Percentiles rank a stretch among this genome's conserved stretches.
These are phyloP conservation scores for Epinephelus lanceolatus DNA, from an alignment of 2,113 vertebrate genomes.

Conservation along the genomic window DNA sequence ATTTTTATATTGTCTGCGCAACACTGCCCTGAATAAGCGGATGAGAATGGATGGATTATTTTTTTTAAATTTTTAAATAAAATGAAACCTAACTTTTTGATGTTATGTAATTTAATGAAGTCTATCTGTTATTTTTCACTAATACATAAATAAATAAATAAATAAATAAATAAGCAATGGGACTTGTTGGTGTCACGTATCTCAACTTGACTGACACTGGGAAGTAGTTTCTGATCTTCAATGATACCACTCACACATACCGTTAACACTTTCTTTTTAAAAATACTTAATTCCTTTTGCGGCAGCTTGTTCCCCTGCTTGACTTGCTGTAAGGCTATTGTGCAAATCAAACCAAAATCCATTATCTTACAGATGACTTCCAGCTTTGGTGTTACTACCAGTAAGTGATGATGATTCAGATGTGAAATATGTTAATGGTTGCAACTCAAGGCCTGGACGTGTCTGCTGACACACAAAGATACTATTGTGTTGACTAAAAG, in stretches of 20 bases:
- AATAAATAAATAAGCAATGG: no score
- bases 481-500: constrained; percentile 62
- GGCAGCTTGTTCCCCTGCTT: constrained; percentile 15
- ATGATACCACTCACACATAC: background rate
- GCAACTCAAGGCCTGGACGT: constrained; percentile 58
- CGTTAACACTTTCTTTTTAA: background rate
- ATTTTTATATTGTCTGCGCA: no score
- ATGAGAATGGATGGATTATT: no score
- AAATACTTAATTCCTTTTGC: background rate
- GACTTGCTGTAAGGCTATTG: constrained; percentile 8
- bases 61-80: no score
- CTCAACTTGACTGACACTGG: background rate
- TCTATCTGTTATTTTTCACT: no score
- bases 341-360: constrained; percentile 55
- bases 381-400: constrained; percentile 53
- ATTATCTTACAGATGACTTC: constrained; percentile 49
- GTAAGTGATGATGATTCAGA: constrained; percentile 77
- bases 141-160: no score
- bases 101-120: no score
- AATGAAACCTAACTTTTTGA: no score
- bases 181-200: background rate
- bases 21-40: no score
- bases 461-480: constrained; percentile 73
- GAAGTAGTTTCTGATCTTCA: background rate
- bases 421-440: constrained; percentile 76